These are phyloP conservation scores for Amazona guildingii DNA, from an alignment of 2,113 vertebrate species.

Conservation along the genomic window DNA sequence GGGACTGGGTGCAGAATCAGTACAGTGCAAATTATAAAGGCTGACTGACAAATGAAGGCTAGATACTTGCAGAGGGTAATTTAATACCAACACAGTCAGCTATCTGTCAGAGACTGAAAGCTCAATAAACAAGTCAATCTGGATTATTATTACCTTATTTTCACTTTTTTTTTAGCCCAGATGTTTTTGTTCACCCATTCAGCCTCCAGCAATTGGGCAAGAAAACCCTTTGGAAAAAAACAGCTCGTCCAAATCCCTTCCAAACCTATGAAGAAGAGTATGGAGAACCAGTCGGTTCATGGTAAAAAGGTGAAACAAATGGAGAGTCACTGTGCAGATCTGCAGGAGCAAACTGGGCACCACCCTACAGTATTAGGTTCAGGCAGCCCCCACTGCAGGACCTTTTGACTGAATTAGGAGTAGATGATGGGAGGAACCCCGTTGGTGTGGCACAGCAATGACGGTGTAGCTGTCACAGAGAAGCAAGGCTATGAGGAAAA, in stretches of 20 bases:
- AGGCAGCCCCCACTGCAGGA: neutral
- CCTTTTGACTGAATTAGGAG: neutral
- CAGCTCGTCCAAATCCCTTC: neutral
- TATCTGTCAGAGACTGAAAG: neutral
- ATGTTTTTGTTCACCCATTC: neutral
- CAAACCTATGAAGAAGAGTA: neutral
- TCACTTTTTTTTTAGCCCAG: neutral
- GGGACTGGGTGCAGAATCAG: neutral
- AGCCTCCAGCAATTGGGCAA: neutral
- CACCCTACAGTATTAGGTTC: neutral
- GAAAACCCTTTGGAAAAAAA: neutral
- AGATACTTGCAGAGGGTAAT: neutral
- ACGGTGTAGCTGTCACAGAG: neutral
- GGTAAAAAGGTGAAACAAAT: neutral
- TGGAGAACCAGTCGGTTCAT: neutral
- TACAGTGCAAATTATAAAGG: neutral
- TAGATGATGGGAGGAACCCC: neutral
- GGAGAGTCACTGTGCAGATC: neutral
- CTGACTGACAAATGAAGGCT: neutral
- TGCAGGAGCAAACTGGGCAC: neutral
- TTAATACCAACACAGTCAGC: neutral
- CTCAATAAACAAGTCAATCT: conserved; percentile 2
- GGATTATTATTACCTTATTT: neutral
- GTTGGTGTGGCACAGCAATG: neutral
- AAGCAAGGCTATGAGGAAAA: neutral